Evolutionary conservation across 2,113 vertebrate genomes (phyloP), one percentile per base, ranked within the genome.

Genomic region (Dermatemys mawii): DNA sequence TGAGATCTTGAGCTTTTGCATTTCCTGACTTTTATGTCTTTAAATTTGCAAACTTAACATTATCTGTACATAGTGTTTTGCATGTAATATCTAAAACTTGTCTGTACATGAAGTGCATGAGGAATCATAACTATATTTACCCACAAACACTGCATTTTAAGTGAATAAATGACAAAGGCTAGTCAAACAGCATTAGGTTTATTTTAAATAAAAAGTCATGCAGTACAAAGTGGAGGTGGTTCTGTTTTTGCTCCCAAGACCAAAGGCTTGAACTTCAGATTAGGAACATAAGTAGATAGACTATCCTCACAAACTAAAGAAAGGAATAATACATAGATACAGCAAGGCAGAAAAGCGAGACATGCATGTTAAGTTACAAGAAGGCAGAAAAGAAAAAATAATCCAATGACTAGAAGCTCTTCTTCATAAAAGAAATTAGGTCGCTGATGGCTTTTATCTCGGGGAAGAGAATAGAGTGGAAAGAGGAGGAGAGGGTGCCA

Each of bases 401-500:
- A 53, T n/a, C 32, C 49, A 80, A 14, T 26, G 11, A 24, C 24
- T 80, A n/a, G 22, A 53, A 53, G 35, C 49, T n/a, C 51, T 80
- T 38, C 35, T 35, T 53, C 78, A 53, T 53, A 26, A n/a, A n/a
- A 38, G 35, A 53, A 26, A 80, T 80, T 80, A 53, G 21, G 35
- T n/a, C 51, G 8, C 32, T 51, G n/a, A 26, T 4, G 49, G 8
- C 49, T 26, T 38, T 26, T 12, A 38, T n/a, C 35, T 67, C n/a
- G 60, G 35, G 35, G 35, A 80, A 53, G 49, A n/a, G 22, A n/a
- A 38, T 35, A 51, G 78, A 38, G 78, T 35, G 48, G 12, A 50
- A n/a, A n/a, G 5, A 12, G 4, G 6, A 21, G 4, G 17, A 5
- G 2, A 9, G 6, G 9, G 21, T 22, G 5, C 19, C 6, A n/a